Conservation (phyloP, 2,888 invertebrate species). For the Leptinotarsa haldemani region DNA sequence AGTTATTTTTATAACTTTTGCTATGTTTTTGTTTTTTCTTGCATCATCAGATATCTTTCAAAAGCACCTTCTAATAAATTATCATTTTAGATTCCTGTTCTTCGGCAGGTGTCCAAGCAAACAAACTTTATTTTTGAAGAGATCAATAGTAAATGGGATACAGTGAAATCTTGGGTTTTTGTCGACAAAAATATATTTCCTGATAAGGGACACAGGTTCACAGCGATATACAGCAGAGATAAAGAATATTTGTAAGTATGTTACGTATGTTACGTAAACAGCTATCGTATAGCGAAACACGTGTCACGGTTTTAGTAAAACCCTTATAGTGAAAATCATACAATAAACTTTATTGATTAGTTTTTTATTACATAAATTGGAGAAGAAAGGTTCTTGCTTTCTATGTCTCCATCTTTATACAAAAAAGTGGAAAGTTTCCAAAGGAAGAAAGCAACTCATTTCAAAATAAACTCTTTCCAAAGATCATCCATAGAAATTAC, state of each 20-base stretch:
- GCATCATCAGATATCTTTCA: slow-evolving; percentile 2
- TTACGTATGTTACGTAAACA: too few relatives aligned
- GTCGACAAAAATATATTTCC: slow-evolving; percentile 82
- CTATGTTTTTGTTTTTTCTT: slow-evolving; percentile 18
- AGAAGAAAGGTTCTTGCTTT: too few relatives aligned
- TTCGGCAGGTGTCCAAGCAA: slow-evolving; percentile 73
- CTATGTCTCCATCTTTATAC: too few relatives aligned
- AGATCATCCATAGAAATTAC: too few relatives aligned
- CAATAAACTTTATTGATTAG: too few relatives aligned
- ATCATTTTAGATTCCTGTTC: slow-evolving; percentile 70
- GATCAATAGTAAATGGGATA: slow-evolving; percentile 70
- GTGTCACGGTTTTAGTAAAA: too few relatives aligned
- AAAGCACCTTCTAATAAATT: neutral
- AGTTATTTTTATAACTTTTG: slow-evolving; percentile 25
- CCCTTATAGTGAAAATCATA: too few relatives aligned
- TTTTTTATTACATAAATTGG: too few relatives aligned
- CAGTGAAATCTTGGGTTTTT: slow-evolving; percentile 71
- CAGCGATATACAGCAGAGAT: slow-evolving; percentile 89
- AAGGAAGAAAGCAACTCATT: too few relatives aligned
- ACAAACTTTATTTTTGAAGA: slow-evolving; percentile 71
- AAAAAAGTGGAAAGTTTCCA: too few relatives aligned
- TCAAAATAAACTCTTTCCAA: too few relatives aligned
- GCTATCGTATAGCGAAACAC: too few relatives aligned
- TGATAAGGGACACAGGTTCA: slow-evolving; percentile 81
- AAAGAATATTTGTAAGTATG: slow-evolving; percentile 88